Base-by-base conservation (phyloP, 2,888 invertebrate species). In the Agriopis marginaria region DNA sequence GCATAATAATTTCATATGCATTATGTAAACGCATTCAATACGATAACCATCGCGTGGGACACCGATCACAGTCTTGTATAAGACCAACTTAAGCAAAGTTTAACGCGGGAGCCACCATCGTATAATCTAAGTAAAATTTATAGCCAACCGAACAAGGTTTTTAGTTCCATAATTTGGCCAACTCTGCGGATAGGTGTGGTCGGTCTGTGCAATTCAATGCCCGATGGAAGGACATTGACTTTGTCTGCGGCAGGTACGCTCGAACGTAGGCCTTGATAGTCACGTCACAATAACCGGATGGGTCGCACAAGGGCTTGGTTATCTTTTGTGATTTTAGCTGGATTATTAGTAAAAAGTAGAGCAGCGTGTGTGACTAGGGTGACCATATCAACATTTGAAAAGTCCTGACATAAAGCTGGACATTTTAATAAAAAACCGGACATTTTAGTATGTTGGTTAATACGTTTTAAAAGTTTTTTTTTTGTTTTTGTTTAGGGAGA, bases 271-370 rank as follows among this genome's bases (percentile, higher is more conserved):
- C 58, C 32, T 58, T 58, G 56, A 44, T 6, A 61, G 47, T 17
- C n/a, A 76, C 73, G 47, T 17, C n/a, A 76, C 73, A 75, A 73
- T 72, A 56, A 58, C 68, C 71, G 74, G 73, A 73, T 70, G 45
- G 32, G 47, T 68, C 51, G 55, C 69, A 71, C 54, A 64, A 68
- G 68, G 69, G 66, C 50, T 62, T 47, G 60, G 70, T 71, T 68
- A 71, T 69, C 67, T 73, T 56, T 61, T 69, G 56, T 61, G n/a
- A n/a, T 9, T 23, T 10, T 44, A 17, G 23, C 9, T 51, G 40
- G 51, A 23, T 62, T 49, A 12, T 49, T 44, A 12, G 4, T 7
- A 39, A 8, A 47, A 63, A 56, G 17, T n/a, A 39, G 56, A 10
- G 42, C 44, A 42, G 7, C 54, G 44, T 44, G 7, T 54, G n/a